These are phyloP conservation scores for Denticeps clupeoides DNA, from an alignment of 2,797 vertebrate genomes.

Conservation along the genomic window DNA sequence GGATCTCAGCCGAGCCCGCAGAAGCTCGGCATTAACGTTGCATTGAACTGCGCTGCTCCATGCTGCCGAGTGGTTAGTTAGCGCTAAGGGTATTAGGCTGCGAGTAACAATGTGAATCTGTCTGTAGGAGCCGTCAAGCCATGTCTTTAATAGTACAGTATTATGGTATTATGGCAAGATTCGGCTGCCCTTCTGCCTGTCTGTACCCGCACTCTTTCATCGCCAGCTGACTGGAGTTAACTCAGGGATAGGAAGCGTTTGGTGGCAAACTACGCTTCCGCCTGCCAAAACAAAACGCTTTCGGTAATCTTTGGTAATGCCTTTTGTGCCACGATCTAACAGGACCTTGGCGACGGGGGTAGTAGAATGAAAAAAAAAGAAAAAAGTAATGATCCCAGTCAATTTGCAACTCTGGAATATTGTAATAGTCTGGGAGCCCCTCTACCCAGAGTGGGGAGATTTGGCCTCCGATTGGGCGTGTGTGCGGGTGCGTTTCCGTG, in stretches of 20 bases:
- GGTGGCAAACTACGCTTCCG: constrained; percentile 3
- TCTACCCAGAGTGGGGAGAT: constrained; percentile 26
- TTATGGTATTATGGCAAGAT: constrained; percentile 29
- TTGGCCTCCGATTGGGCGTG: constrained; percentile 24
- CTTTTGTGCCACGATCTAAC: no score
- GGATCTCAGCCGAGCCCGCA: constrained; percentile 39
- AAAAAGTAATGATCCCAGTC: constrained; percentile 21
- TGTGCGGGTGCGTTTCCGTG: constrained; percentile 22
- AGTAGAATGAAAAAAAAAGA: constrained; percentile 11
- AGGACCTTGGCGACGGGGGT: no score
- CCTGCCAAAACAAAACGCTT: constrained; percentile 23
- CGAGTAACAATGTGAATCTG: constrained; percentile 50
- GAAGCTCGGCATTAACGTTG: constrained; percentile 37
- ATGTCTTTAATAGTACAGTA: constrained; percentile 23
- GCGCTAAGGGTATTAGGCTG: constrained; percentile 53
- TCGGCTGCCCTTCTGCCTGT: constrained; percentile 13
- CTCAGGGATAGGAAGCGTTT: not conserved
- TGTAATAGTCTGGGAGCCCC: constrained; percentile 31
- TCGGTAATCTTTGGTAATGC: constrained; percentile 20
- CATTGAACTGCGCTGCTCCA: constrained; percentile 30
- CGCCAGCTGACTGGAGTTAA: constrained; percentile 14
- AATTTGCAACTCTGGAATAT: constrained; percentile 30
- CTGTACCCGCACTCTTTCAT: constrained; percentile 9
- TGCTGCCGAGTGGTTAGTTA: constrained; percentile 44
- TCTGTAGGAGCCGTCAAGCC: constrained; percentile 40